Evolutionary conservation across 2,888 invertebrate genomes (phyloP), one percentile per base, ranked within the genome.

Genomic region (Eupeodes latifasciatus): DNA sequence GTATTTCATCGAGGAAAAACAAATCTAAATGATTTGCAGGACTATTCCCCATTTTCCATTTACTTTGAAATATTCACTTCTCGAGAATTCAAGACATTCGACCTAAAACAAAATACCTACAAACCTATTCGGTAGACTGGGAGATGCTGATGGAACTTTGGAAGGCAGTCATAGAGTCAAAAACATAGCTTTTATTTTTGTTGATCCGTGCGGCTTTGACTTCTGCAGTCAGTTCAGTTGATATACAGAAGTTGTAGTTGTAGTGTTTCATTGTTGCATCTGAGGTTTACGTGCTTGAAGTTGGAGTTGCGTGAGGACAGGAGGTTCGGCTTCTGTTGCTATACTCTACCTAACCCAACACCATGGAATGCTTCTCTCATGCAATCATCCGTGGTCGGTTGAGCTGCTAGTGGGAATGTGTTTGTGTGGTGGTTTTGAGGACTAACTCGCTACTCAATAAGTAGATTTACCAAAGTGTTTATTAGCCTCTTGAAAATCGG

Each of bases 161-260:
- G 27, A 19, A 51, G 34, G 55, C 66, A 77, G 81, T 81, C 81
- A 77, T 77, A 55, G 72, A 81, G 81, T 67, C 81, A 81, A 78
- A 74, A 49, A 66, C 47, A 66, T 47, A 19, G 27, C 66, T 10
- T 12, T 19, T 27, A 51, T 55, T 34, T 36, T 34, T 36, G 61
- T 76, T 71, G 69, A 75, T 75, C 69, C 67, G n/a, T 80, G 49
- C 55, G 75, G n/a, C 40, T 75, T 69, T 47, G 16, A 10, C 34
- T 51, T 67, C 4, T 67, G 55, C 66, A 74, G 64, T 49, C 69
- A 71, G 19, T 51, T 16, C 14, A 5, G 12, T 5, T 6, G 27
- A 40, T 9, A 40, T 40, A 40, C 40, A 40, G 27, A 40, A 40
- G 40, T 40, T 3, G 5, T 19, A 7, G 12, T 47, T 19, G 19